phyloP scores from a whole-genome alignment of 35 echinoderm and acorn worm species.

The Amphiura filiformis region DNA sequence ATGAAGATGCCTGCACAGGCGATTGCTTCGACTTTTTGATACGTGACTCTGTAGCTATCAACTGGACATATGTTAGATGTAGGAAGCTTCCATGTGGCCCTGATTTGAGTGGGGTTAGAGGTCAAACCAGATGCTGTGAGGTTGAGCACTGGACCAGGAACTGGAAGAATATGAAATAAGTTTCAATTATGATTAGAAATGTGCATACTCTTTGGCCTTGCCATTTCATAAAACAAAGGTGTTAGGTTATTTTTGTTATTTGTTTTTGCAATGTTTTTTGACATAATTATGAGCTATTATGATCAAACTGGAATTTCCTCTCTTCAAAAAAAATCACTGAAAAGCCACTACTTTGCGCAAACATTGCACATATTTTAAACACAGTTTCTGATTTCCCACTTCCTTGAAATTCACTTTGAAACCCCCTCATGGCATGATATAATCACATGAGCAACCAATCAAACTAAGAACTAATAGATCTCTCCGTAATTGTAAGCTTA shows the following conservation, averaged over 20 bases:
- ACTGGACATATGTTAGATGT: background rate
- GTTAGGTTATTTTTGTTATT: too few relatives aligned
- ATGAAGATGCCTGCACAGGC: background rate
- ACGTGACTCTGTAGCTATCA: background rate
- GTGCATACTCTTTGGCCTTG: background rate
- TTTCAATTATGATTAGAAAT: background rate
- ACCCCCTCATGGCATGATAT: too few relatives aligned
- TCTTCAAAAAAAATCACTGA: background rate
- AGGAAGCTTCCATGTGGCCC: background rate
- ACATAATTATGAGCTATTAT: too few relatives aligned
- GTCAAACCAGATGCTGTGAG: background rate
- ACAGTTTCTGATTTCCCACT: too few relatives aligned
- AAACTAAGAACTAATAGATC: too few relatives aligned
- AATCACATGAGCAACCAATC: too few relatives aligned
- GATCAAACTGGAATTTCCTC: background rate
- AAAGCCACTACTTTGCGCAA: too few relatives aligned
- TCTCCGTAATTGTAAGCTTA: too few relatives aligned
- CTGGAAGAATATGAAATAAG: background rate
- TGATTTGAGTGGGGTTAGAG: background rate
- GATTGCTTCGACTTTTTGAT: background rate
- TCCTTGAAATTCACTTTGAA: too few relatives aligned
- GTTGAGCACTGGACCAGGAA: background rate
- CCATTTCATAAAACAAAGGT: background rate
- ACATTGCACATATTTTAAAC: too few relatives aligned
- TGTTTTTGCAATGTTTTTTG: too few relatives aligned